phyloP scores from a whole-genome alignment of 2,888 invertebrate species.

The Polydesmus complanatus region DNA sequence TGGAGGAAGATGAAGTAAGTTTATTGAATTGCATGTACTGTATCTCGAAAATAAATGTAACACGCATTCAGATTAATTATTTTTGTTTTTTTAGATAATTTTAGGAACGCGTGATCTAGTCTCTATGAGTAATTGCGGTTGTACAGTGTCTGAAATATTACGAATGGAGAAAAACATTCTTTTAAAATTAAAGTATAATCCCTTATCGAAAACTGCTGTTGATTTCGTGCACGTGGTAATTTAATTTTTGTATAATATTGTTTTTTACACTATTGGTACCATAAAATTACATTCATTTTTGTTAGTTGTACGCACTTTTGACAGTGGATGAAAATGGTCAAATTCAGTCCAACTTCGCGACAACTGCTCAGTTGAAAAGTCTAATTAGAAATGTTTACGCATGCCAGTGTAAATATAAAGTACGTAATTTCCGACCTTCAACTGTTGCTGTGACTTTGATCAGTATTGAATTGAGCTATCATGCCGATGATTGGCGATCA shows the following conservation, averaged over 20 bases:
- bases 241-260: conserved; percentile 26
- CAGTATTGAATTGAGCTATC: conserved; percentile 44
- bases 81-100: conserved; percentile 26
- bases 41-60: too few species aligned
- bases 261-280: not conserved
- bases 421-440: conserved; percentile 56
- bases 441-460: conserved; percentile 64
- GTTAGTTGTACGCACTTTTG: conserved; percentile 14
- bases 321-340: not conserved
- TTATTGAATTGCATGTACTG: too few species aligned
- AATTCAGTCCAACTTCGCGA: conserved; percentile 14
- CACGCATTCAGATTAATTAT: not conserved
- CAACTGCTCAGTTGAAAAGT: conserved; percentile 28
- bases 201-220: conserved; percentile 24
- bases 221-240: conserved; percentile 32
- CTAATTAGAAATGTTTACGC: conserved; percentile 48
- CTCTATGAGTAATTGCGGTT: conserved; percentile 48
- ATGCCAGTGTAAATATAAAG: conserved; percentile 56
- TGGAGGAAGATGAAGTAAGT: conserved; percentile 34
- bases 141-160: conserved; percentile 66
- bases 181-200: conserved; percentile 47
- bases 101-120: conserved; percentile 32
- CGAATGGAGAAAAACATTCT: conserved; percentile 73
- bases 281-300: not conserved
- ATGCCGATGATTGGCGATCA: conserved; percentile 12